A percentile compares a stretch with the other conserved stretches of the same genome.
phyloP scores from a whole-genome alignment of 2,888 invertebrate species.

The Trachelus troglodyta region DNA sequence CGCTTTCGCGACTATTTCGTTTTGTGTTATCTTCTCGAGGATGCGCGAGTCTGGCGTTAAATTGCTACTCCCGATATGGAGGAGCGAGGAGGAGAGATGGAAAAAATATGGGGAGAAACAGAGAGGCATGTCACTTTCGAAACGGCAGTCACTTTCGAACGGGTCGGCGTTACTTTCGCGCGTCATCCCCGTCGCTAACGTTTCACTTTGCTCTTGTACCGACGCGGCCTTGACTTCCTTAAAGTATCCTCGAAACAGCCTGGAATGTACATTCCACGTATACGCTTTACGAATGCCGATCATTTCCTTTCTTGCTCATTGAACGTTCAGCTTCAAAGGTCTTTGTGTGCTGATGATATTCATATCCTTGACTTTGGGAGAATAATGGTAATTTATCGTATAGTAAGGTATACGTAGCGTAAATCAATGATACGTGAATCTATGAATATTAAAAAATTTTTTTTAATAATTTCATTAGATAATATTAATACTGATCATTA shows the following conservation, averaged over 20 bases:
- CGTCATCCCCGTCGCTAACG: constrained; percentile 24
- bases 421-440: not conserved
- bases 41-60: not conserved
- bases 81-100: not conserved
- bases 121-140: constrained; percentile 8
- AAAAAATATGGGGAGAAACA: not conserved
- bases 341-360: not conserved
- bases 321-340: not conserved
- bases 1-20: not conserved
- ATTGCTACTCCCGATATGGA: not conserved
- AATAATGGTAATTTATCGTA: not conserved
- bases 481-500: not conserved
- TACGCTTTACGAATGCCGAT: not conserved
- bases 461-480: not conserved
- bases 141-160: constrained; percentile 7
- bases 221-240: constrained; percentile 2
- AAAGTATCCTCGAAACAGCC: not conserved
- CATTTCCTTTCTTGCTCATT: not conserved
- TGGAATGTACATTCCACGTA: not conserved
- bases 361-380: not conserved
- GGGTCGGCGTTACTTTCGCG: constrained; percentile 1
- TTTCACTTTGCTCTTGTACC: constrained; percentile 50
- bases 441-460: not conserved
- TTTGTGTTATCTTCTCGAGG: not conserved
- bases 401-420: not conserved